These are phyloP conservation scores for Uromys caudimaculatus DNA, from an alignment of 2,797 vertebrate genomes.

Conservation along the genomic window DNA sequence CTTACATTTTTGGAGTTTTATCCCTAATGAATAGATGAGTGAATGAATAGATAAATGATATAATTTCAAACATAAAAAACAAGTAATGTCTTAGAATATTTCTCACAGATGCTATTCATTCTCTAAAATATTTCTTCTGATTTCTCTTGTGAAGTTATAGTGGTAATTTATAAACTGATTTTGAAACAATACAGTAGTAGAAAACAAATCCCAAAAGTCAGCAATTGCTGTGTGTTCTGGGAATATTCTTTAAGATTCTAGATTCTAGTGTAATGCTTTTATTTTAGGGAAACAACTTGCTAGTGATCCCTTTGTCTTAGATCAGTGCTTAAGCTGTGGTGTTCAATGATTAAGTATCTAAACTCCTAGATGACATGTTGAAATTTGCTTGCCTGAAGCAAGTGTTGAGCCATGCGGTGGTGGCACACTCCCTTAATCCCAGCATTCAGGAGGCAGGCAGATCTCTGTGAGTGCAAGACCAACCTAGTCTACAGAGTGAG, in stretches of 20 bases:
- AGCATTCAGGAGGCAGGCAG: neutral
- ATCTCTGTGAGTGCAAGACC: neutral
- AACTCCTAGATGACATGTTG: slow-evolving; percentile 29
- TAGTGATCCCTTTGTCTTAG: slow-evolving; percentile 79
- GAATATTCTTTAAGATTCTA: slow-evolving; percentile 77
- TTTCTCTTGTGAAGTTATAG: slow-evolving; percentile 65
- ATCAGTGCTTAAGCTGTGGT: slow-evolving; percentile 6
- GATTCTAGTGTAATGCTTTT: slow-evolving; percentile 72
- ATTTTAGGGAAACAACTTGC: slow-evolving; percentile 67
- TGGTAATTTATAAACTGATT: slow-evolving; percentile 58
- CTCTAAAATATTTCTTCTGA: slow-evolving; percentile 54
- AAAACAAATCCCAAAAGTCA: slow-evolving; percentile 74
- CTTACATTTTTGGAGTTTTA: slow-evolving; percentile 47
- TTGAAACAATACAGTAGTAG: slow-evolving; percentile 74
- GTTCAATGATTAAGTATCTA: slow-evolving; percentile 37
- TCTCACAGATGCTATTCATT: slow-evolving; percentile 31
- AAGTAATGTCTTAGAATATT: slow-evolving; percentile 62
- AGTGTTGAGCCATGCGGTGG: neutral
- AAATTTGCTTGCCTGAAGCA: slow-evolving; percentile 37
- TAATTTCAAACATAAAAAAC: slow-evolving; percentile 60
- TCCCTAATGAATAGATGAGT: neutral
- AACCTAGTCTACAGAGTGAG: neutral
- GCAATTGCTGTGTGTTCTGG: slow-evolving; percentile 63
- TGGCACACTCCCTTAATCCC: neutral
- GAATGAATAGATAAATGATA: neutral